A percentile compares a stretch with the other conserved stretches of the same genome.
These are phyloP conservation scores for Progne subis DNA, from an alignment of 2,113 vertebrate genomes.

Conservation along the genomic window DNA sequence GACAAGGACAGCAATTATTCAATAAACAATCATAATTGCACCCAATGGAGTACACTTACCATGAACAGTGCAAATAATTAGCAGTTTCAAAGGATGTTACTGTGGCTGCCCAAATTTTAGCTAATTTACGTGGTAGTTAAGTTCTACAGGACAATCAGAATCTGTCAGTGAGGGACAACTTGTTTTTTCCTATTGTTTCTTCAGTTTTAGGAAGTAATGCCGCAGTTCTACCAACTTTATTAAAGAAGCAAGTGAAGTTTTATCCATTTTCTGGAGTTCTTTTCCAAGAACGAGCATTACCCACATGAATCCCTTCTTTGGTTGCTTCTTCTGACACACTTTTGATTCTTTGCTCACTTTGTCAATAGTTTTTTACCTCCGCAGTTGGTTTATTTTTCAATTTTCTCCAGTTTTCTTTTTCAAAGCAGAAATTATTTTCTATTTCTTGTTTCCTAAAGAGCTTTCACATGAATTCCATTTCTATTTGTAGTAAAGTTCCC, in stretches of 20 bases:
- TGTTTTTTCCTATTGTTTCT: constrained; percentile 56
- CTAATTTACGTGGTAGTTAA: constrained; percentile 58
- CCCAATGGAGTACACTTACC: constrained; percentile 67
- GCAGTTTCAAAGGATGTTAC: constrained; percentile 46
- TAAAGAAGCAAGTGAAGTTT: not conserved
- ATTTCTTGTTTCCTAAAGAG: not conserved
- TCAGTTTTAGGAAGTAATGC: constrained; percentile 33
- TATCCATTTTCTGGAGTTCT: not conserved
- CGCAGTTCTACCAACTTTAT: not conserved
- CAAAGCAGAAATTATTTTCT: not conserved
- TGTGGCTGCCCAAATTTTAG: constrained; percentile 35
- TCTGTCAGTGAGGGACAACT: constrained; percentile 50
- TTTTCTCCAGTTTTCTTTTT: not conserved
- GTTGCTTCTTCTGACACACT: not conserved
- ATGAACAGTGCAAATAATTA: constrained; percentile 67
- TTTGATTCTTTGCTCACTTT: not conserved
- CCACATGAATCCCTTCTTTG: not conserved
- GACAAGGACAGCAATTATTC: constrained; percentile 79
- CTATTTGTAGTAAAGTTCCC: not conserved
- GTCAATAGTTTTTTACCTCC: not conserved
- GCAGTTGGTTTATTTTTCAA: not conserved
- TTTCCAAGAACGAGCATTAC: not conserved
- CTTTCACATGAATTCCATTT: not conserved
- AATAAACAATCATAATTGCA: constrained; percentile 79
- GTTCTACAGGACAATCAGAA: constrained; percentile 9